Evolutionary conservation across 2,113 vertebrate genomes (phyloP).

Genomic region (Cyanocitta stelleri): DNA sequence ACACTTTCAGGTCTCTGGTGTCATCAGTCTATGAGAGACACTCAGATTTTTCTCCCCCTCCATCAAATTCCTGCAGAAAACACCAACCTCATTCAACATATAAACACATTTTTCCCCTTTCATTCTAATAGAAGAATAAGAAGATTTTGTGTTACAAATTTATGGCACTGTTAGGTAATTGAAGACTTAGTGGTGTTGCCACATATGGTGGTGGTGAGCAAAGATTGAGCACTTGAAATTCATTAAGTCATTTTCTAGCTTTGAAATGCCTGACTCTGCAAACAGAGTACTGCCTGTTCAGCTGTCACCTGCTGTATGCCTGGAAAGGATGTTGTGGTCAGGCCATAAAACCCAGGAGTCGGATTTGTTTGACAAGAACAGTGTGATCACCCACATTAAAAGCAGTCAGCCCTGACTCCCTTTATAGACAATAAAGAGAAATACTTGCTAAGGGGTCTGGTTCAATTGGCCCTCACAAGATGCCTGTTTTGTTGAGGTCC

Average conservation of each 20-base stretch:
- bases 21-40: background rate
- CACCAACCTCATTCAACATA: background rate
- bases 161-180: background rate
- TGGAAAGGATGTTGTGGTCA: background rate
- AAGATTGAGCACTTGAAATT: background rate
- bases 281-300: background rate
- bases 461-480: background rate
- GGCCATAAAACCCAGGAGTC: background rate
- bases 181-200: background rate
- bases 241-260: background rate
- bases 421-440: background rate
- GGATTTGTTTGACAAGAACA: background rate
- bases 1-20: background rate
- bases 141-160: background rate
- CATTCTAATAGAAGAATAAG: background rate
- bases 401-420: background rate
- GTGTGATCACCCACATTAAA: background rate
- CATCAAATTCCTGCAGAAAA: background rate
- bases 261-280: background rate
- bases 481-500: background rate
- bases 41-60: background rate
- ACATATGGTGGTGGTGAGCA: background rate
- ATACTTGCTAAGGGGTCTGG: background rate
- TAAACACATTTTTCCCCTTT: background rate
- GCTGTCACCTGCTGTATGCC: background rate